Base-by-base conservation (phyloP, 2,113 vertebrate genomes). In the Etheostoma cragini region DNA sequence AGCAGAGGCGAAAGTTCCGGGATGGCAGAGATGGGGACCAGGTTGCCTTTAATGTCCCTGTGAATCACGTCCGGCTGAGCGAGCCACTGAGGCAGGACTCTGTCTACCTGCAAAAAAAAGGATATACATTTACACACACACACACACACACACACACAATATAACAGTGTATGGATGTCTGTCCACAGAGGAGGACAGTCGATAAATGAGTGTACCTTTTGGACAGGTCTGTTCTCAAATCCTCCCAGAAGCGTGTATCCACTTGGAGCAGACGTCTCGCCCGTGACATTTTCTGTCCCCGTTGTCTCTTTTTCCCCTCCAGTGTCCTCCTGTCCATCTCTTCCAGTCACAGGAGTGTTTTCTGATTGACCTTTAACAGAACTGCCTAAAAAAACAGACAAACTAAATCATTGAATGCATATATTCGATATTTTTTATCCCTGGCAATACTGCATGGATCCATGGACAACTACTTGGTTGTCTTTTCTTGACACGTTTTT, bases 11-110 rank as follows among this genome's bases (percentile, higher is more conserved):
- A 96, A 30, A 99, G 92, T n/a, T 92, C 94, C 5, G 94, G 91
- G 50, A 98, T 57, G 1, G 95, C 93, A 17, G 79, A 38, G 0
- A 97, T 0, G 0, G 96, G 94, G 19, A 96, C 83, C 2, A 96
- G 89, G 71, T 97, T 95, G 21, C 94, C 92, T 11, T 92, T 96
- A 83, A 99, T 96, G 54, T 95, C 93, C 78, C 93, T 96, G 15
- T 94, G 92, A 56, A 99, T 93, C 5, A 93, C 78, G 17, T 94
- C 94, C 2, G 98, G 98, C 54, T 97, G 80, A 78, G 97, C 95
- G 3, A 99, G 92, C 98, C 98, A 99, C 15, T 93, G 91, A 0
- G 98, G 98, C 33, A 99, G 82, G 56, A 99, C 96, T 75, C 96
- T 94, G 68, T 95, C 93, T 0, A 97, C 97, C 97, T 99, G 84